These are phyloP conservation scores for Sebastes baramenuke DNA, from an alignment of 2,797 vertebrate genomes.

Conservation along the genomic window DNA sequence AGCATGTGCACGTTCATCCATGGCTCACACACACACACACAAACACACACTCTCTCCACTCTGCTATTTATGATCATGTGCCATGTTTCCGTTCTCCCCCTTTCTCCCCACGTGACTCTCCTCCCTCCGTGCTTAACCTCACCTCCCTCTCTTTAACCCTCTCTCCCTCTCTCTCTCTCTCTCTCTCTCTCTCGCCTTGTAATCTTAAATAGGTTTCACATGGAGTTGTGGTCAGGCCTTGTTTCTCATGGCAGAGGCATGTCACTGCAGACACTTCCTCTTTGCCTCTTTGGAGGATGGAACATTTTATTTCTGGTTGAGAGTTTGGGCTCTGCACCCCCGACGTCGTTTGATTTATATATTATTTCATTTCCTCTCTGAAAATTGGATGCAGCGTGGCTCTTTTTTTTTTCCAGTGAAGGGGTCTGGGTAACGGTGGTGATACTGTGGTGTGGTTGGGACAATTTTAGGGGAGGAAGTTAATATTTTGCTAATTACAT, in stretches of 20 bases:
- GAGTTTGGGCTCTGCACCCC: conserved; percentile 69
- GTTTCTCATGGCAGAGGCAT: conserved; percentile 89
- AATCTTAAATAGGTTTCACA: conserved; percentile 91
- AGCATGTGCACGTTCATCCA: conserved; percentile 38
- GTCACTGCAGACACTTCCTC: conserved; percentile 88
- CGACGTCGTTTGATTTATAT: conserved; percentile 87
- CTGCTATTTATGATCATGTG: conserved; percentile 71
- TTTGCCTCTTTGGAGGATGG: conserved; percentile 88
- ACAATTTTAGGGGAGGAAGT: conserved; percentile 75
- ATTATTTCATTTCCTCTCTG: conserved; percentile 93
- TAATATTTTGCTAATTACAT: conserved; percentile 85
- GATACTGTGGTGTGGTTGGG: conserved; percentile 31
- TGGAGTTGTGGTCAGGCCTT: conserved; percentile 90
- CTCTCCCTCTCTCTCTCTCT: conserved; percentile 23
- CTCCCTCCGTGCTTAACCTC: conserved; percentile 58
- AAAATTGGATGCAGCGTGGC: conserved; percentile 87
- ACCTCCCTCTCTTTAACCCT: conserved; percentile 41
- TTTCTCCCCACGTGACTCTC: conserved; percentile 54
- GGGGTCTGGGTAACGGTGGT: not conserved
- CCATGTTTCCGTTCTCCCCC: conserved; percentile 67
- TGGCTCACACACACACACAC: conserved; percentile 28
- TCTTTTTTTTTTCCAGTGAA: conserved; percentile 18
- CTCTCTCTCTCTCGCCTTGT: conserved; percentile 75
- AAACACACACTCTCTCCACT: conserved; percentile 21
- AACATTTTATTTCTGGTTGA: conserved; percentile 88